phyloP scores from a whole-genome alignment of 2,888 invertebrate species.

The Cheilosia variabilis region DNA sequence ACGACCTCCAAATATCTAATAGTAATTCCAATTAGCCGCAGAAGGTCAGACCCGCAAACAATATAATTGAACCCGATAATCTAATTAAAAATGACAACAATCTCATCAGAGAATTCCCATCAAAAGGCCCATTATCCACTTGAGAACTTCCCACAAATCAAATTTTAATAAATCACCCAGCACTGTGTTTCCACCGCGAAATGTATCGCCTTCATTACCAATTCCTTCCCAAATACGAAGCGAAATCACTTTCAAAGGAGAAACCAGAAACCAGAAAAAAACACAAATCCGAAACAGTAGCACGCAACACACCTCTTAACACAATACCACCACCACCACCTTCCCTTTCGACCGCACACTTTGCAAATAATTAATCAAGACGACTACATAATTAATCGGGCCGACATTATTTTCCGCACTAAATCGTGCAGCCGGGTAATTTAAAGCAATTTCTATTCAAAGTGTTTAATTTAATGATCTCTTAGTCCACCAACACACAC shows the following conservation, averaged over 20 bases:
- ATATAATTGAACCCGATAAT: not conserved
- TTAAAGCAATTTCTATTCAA: constrained; percentile 72
- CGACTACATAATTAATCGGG: constrained; percentile 69
- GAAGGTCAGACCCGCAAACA: too few relatives aligned
- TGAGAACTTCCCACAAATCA: too few relatives aligned
- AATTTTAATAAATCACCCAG: too few relatives aligned
- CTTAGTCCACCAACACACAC: constrained; percentile 41
- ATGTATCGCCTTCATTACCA: not conserved
- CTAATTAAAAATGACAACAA: constrained; percentile 1
- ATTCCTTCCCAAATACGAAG: constrained; percentile 49
- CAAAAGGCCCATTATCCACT: not conserved
- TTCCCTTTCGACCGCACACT: constrained; percentile 41
- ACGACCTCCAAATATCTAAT: too few relatives aligned
- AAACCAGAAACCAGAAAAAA: constrained; percentile 12
- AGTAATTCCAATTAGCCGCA: too few relatives aligned
- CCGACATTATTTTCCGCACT: constrained; percentile 68
- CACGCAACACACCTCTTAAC: not conserved
- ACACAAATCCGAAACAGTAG: constrained; percentile 16
- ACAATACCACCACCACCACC: constrained; percentile 7
- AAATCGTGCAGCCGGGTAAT: constrained; percentile 66
- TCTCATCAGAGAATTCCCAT: not conserved
- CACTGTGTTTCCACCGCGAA: not conserved
- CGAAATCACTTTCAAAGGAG: constrained; percentile 15
- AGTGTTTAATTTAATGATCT: constrained; percentile 73
- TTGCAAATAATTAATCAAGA: constrained; percentile 72